A percentile compares a stretch with the other conserved stretches of the same genome.
Conservation (phyloP, 2,113 vertebrate genomes). For the Heterocephalus glaber region DNA sequence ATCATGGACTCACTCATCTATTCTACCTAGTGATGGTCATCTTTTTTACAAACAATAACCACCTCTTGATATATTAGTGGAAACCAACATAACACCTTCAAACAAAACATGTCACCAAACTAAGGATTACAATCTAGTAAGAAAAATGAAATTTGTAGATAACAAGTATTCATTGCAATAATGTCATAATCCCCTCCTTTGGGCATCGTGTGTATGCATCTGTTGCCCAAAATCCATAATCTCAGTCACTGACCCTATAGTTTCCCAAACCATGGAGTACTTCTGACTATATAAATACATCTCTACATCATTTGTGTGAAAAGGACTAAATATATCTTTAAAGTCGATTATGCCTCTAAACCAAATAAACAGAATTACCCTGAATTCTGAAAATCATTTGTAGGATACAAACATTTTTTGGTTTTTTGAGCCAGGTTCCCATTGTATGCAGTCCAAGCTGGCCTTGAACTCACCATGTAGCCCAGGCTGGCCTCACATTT, state of each 20-base stretch:
- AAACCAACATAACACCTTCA: background rate
- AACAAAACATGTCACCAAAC: background rate
- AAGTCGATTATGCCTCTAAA: background rate
- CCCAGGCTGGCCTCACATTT: background rate
- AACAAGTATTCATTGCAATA: background rate
- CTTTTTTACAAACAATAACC: background rate
- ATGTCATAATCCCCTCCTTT: background rate
- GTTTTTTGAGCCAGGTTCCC: background rate
- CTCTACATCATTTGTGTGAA: background rate
- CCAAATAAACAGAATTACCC: background rate
- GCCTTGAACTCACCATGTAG: background rate
- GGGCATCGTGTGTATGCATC: background rate
- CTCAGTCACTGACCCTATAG: background rate
- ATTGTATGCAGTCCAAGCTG: background rate
- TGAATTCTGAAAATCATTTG: background rate
- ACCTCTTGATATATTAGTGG: background rate
- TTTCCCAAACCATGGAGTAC: background rate
- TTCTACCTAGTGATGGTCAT: background rate
- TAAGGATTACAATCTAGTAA: background rate
- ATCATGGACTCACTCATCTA: background rate
- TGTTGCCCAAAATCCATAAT: background rate
- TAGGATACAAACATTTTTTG: background rate
- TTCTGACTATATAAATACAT: background rate
- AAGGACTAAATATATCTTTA: background rate
- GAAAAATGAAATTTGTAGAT: background rate